Evolutionary conservation across 2,797 vertebrate species (phyloP), one percentile per base, ranked within the genome.

Genomic region (Propithecus deckenii): DNA sequence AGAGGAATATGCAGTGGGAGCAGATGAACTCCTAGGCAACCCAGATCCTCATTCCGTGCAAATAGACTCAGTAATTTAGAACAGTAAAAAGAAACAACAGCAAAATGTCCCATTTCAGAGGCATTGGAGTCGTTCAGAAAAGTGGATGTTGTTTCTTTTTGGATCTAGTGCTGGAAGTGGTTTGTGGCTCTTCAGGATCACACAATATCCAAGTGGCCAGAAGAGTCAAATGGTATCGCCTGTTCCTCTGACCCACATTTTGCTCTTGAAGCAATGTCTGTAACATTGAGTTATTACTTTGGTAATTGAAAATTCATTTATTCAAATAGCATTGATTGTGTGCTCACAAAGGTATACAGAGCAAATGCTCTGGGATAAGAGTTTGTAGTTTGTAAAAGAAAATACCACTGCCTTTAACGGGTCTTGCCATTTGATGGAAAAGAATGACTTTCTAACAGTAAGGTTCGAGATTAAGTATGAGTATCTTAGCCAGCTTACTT

Each of bases 21-120:
- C 95, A 98, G 96, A 97, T 97, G 97, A 98, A 96, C 59, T 94
- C 97, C 96, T 96, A 97, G 95, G 96, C 98, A 98, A 98, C 92
- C 92, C 96, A 95, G 94, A 96, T 93, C 91, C 63, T 96, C 89
- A 88, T 94, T 97, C 94, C 96, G 97, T 97, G 95, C 90, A 97
- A 97, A 97, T 72, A 95, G 86, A 95, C 28, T 59, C 84, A 80
- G 92, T 91, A 97, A 97, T 98, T 97, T 95, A 96, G 97, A 98
- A 90, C 61, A 86, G 85, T 91, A 97, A 92, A 96, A 95, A 41
- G 94, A 96, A 97, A 97, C 94, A 97, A 95, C 97, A 97, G 95
- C 55, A 96, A 96, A 95, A 95, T 97, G 96, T 95, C 90, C 94
- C 91, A 97, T 93, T 96, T 92, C 81, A 91, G 85, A 97, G 72